A percentile compares a stretch with the other conserved stretches of the same genome.
Conservation (phyloP, 2,797 vertebrate genomes). For the Cryptoprocta ferox region DNA sequence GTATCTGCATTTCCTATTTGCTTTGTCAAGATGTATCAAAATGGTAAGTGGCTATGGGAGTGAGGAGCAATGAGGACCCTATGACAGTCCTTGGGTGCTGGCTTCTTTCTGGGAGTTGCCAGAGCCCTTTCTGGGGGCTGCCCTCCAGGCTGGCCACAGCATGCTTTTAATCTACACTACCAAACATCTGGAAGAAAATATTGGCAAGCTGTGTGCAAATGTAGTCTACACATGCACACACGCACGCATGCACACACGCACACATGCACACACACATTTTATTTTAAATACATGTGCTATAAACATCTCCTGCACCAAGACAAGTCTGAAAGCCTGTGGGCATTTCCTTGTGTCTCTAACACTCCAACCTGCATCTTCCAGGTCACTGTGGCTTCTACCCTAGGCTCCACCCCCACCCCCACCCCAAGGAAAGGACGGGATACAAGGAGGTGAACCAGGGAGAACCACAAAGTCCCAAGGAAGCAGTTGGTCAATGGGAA, state of each 20-base stretch:
- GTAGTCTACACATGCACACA: not conserved
- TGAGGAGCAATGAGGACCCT: not conserved
- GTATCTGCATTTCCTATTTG: not conserved
- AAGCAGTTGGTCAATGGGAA: not conserved
- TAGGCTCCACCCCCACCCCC: no score
- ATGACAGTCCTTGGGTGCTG: not conserved
- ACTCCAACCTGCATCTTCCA: not conserved
- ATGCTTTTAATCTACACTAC: not conserved
- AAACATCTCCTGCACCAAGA: not conserved
- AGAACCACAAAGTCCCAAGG: not conserved
- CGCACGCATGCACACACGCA: not conserved
- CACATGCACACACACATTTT: not conserved
- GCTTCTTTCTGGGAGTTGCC: not conserved
- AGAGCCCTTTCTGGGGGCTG: not conserved
- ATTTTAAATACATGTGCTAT: not conserved
- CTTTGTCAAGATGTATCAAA: not conserved
- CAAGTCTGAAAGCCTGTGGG: not conserved
- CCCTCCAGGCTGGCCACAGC: not conserved
- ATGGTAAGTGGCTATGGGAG: not conserved
- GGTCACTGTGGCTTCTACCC: accelerated
- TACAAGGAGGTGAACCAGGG: accelerated
- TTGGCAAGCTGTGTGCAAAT: not conserved
- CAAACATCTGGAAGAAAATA: not conserved
- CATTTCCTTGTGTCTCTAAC: not conserved
- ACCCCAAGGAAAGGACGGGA: not conserved